Evolutionary conservation across 2,797 vertebrate species (phyloP), one percentile per base, ranked within the genome.

Genomic region (Orestias chungarensis): DNA sequence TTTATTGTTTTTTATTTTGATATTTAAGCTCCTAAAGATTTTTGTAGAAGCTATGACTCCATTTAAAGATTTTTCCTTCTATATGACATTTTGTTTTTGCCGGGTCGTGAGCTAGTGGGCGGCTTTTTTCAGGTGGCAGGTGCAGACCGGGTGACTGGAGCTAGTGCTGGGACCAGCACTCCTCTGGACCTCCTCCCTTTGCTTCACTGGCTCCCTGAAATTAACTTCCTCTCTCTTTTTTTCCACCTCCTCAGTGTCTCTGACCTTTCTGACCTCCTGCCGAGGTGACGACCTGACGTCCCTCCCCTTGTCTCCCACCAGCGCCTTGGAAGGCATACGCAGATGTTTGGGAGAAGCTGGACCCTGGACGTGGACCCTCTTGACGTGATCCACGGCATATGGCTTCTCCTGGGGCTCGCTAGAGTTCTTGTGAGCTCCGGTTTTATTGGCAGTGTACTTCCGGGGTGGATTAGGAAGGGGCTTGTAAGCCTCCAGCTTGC

Each of bases 401-500:
- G 75, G 83, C 82, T 93, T 92, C 17, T 95, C 96, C 0, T 95
- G 95, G 59, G 95, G 81, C 64, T 96, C 96, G 0, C 78, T 81
- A 42, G 96, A 95, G 7, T 82, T 85, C 43, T 91, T 95, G 47
- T 50, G 29, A 0, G 93, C 95, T 0, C 91, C 94, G 0, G 68
- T 73, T 78, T 94, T 95, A 68, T 96, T 92, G 8, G 96, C 95
- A 67, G 89, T 87, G 0, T 96, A 92, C 84, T 96, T 98, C 93
- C 91, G 95, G 84, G 95, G 90, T 74, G 68, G 90, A 71, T 84
- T 95, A 2, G 95, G 93, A 0, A 95, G 94, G 0, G 96, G 95
- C 70, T 98, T 98, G 84, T 97, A 97, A 54, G 97, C 96, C 0
- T 97, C 96, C 20, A 97, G 95, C 77, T 99, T 98, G 83, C 96